Evolutionary conservation across 2,888 invertebrate genomes (phyloP).

Genomic region (Molorchus minor): DNA sequence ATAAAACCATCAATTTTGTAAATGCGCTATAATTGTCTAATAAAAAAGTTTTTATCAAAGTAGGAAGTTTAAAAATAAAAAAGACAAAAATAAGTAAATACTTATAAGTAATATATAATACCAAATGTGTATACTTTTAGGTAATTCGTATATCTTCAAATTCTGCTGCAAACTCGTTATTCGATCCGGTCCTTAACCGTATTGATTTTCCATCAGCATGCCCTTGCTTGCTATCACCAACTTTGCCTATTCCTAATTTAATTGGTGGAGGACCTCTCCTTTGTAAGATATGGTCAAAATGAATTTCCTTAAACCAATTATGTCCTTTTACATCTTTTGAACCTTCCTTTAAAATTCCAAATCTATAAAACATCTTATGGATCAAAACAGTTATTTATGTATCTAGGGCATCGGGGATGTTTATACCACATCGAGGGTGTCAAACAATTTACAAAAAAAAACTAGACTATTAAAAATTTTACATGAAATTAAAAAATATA

Average conservation of each 20-base stretch:
- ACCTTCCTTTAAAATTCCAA: neutral
- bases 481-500: too few species aligned
- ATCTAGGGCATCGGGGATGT: too few species aligned
- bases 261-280: neutral
- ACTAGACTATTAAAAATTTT: too few species aligned
- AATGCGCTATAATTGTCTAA: constrained; percentile 25
- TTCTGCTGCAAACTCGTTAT: neutral
- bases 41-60: constrained; percentile 6
- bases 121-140: neutral
- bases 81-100: neutral
- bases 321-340: neutral
- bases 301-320: neutral
- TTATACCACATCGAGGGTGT: too few species aligned
- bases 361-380: neutral
- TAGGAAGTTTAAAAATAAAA: neutral
- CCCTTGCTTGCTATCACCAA: too few species aligned
- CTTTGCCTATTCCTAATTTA: neutral
- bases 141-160: neutral
- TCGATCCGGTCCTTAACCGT: neutral
- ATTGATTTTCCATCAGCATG: neutral
- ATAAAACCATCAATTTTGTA: constrained; percentile 15
- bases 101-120: neutral
- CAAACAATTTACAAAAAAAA: too few species aligned
- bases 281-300: neutral
- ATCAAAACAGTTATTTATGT: too few species aligned